phyloP scores from a whole-genome alignment of 2,797 vertebrate species.

The Scyliorhinus canicula region DNA sequence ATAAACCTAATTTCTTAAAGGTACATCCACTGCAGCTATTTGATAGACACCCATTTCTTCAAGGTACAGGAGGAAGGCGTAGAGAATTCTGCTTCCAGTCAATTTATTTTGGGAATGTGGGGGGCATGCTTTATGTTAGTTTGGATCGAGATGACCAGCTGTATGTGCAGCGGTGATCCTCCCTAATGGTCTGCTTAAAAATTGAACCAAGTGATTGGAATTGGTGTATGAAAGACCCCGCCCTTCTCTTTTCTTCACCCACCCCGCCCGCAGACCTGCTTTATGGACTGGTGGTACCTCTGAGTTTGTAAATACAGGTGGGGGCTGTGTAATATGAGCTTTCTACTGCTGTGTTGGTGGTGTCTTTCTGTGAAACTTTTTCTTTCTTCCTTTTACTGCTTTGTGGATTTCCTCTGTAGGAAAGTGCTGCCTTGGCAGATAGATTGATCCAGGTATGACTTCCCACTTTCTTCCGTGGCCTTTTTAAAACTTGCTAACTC shows the following conservation, averaged over 20 bases:
- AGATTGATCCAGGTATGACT: slow-evolving; percentile 87
- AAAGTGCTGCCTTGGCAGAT: slow-evolving; percentile 95
- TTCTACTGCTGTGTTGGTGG: slow-evolving; percentile 51
- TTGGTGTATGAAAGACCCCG: neutral
- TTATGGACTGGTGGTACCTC: neutral
- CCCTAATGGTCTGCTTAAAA: neutral
- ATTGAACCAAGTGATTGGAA: neutral
- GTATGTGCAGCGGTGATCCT: neutral
- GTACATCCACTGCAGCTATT: too few species aligned
- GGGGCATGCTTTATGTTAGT: neutral
- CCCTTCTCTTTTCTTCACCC: neutral
- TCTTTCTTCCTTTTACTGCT: slow-evolving; percentile 44
- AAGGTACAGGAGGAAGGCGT: too few species aligned
- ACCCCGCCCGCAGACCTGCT: neutral
- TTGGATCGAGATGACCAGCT: neutral
- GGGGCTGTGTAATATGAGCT: slow-evolving; percentile 37
- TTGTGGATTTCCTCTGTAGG: slow-evolving; percentile 64
- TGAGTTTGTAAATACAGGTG: neutral
- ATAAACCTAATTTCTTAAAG: too few species aligned
- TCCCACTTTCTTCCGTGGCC: neutral
- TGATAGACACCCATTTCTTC: too few species aligned
- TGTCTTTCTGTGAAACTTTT: slow-evolving; percentile 42
- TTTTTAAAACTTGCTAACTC: slow-evolving; percentile 54
- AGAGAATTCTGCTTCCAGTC: neutral
- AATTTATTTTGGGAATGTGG: neutral